These are phyloP conservation scores for Eucidaris tribuloides DNA, from an alignment of 35 echinoderm and acorn worm genomes.

Conservation along the genomic window DNA sequence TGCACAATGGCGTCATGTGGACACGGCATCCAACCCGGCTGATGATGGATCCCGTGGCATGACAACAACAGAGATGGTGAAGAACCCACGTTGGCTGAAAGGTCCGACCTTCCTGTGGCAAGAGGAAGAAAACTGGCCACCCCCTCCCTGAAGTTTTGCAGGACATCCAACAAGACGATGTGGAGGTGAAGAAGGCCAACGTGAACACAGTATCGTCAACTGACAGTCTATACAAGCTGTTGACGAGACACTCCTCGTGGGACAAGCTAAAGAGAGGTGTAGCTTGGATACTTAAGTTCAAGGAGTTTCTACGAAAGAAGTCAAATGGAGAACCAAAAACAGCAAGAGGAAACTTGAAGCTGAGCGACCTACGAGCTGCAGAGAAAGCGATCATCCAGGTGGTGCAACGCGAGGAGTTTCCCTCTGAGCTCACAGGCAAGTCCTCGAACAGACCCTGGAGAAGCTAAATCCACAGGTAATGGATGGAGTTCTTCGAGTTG, in stretches of 20 bases:
- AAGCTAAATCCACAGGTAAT: constrained; percentile 15
- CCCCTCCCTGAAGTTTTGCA: not conserved
- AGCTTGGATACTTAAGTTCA: constrained; percentile 27
- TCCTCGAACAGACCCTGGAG: not conserved
- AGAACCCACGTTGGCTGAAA: not conserved
- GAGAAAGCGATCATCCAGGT: not conserved
- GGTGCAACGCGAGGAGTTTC: constrained; percentile 7
- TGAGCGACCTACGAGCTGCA: not conserved
- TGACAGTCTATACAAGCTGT: not conserved
- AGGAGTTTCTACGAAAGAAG: constrained; percentile 4
- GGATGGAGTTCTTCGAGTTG: constrained; percentile 6
- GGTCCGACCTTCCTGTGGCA: not conserved
- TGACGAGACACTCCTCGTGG: constrained; percentile 34
- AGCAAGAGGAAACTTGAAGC: not conserved
- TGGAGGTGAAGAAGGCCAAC: constrained; percentile 15
- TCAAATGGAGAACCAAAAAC: not conserved
- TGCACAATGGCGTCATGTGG: constrained; percentile 52
- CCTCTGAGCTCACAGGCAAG: not conserved
- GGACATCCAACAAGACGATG: not conserved
- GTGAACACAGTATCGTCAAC: not conserved
- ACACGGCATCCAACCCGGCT: constrained; percentile 40
- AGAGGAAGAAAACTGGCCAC: not conserved
- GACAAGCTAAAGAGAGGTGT: constrained; percentile 28
- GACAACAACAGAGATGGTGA: not conserved
- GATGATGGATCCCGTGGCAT: constrained; percentile 13